These are phyloP conservation scores for Rhagonycha lutea DNA, from an alignment of 2,888 invertebrate genomes.

Conservation along the genomic window DNA sequence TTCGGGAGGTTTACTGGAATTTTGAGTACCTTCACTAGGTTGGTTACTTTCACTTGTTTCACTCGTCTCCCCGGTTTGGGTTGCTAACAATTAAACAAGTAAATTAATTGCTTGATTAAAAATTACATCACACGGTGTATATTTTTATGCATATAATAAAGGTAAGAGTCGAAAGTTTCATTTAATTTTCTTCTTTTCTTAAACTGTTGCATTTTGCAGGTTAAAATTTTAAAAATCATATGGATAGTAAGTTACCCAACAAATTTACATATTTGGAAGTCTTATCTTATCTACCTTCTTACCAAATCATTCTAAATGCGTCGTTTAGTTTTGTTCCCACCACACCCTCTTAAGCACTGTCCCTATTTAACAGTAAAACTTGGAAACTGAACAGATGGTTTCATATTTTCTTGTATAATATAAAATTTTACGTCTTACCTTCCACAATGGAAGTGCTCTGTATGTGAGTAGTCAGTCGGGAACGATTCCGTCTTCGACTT, in stretches of 20 bases:
- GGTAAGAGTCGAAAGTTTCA: too few relatives aligned
- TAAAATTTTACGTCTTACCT: constrained; percentile 36
- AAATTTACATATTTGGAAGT: background rate
- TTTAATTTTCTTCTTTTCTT: too few relatives aligned
- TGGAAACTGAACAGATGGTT: background rate
- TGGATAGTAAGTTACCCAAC: too few relatives aligned
- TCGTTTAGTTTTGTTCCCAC: background rate
- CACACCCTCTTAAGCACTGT: background rate
- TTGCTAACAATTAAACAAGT: constrained; percentile 9
- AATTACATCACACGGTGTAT: too few relatives aligned
- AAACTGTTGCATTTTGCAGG: too few relatives aligned
- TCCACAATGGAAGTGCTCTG: constrained; percentile 48
- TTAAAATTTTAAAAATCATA: too few relatives aligned
- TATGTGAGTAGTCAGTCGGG: constrained; percentile 50
- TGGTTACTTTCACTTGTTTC: constrained; percentile 43
- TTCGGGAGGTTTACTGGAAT: constrained; percentile 35
- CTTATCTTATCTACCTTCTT: background rate
- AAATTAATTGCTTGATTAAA: background rate
- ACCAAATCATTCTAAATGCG: background rate
- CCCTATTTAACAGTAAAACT: background rate
- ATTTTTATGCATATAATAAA: too few relatives aligned
- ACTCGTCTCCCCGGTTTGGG: constrained; percentile 49
- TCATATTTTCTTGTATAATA: background rate
- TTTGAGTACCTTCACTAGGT: constrained; percentile 41
- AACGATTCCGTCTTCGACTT: constrained; percentile 51